phyloP scores from a whole-genome alignment of 2,888 invertebrate genomes.

The Chromoteleia sp. region DNA sequence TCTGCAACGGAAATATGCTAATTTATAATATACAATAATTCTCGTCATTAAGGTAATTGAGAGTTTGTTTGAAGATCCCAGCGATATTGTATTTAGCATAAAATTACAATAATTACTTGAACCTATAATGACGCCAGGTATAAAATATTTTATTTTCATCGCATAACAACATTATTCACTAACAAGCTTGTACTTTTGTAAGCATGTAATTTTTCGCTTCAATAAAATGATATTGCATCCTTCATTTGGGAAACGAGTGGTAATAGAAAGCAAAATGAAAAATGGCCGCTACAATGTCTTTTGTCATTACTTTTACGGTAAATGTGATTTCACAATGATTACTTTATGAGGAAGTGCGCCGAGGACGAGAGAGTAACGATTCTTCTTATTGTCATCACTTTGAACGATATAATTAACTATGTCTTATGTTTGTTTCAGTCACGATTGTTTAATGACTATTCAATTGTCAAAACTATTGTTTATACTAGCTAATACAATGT shows the following conservation, averaged over 20 bases:
- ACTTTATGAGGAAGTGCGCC: conserved; percentile 40
- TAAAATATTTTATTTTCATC: conserved; percentile 41
- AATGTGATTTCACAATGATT: conserved; percentile 60
- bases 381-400: conserved; percentile 33
- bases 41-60: conserved; percentile 13
- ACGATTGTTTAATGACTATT: conserved; percentile 9
- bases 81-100: conserved; percentile 1
- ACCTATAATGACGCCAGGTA: conserved; percentile 1
- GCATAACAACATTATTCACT: conserved; percentile 1
- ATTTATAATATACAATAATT: conserved; percentile 9
- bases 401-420: conserved; percentile 37
- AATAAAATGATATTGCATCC: conserved; percentile 35
- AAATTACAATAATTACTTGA: conserved; percentile 21
- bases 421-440: conserved; percentile 14
- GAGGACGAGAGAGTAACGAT: conserved; percentile 43
- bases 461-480: not conserved
- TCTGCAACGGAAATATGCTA: conserved; percentile 10
- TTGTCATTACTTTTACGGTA: conserved; percentile 62
- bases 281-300: conserved; percentile 53
- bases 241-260: conserved; percentile 36
- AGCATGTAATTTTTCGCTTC: conserved; percentile 18
- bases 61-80: conserved; percentile 4
- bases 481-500: too few species aligned
- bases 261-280: conserved; percentile 67
- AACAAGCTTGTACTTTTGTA: conserved; percentile 28